Percentiles rank a stretch among this genome's conserved stretches.
phyloP scores from a whole-genome alignment of 2,888 invertebrate genomes.

The Trachelus iudaicus region DNA sequence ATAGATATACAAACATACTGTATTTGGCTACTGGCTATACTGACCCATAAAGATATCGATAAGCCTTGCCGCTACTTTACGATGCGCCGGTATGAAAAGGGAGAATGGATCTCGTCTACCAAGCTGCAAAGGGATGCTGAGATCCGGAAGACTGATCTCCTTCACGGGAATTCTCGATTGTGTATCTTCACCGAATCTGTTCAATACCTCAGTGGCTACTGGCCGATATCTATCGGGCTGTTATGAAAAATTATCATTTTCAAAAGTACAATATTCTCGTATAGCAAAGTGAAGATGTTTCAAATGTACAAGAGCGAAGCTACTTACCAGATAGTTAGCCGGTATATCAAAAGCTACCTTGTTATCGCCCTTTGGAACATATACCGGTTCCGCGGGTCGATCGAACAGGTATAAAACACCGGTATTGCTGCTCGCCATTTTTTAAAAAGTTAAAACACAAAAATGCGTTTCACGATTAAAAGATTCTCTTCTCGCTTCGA shows the following conservation, averaged over 20 bases:
- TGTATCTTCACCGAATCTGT: slow-evolving; percentile 70
- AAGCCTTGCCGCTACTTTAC: slow-evolving; percentile 76
- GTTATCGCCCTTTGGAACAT: slow-evolving; percentile 78
- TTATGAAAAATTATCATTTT: slow-evolving; percentile 5
- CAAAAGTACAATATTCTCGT: background rate
- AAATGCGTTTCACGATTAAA: background rate
- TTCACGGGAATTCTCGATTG: slow-evolving; percentile 68
- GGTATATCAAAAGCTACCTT: slow-evolving; percentile 74
- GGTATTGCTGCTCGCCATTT: slow-evolving; percentile 17
- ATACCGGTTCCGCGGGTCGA: slow-evolving; percentile 81
- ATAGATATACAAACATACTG: background rate
- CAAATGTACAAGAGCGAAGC: background rate
- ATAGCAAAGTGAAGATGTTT: background rate
- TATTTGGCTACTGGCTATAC: slow-evolving; percentile 24
- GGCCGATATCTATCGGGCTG: slow-evolving; percentile 70
- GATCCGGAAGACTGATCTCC: slow-evolving; percentile 74
- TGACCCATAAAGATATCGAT: slow-evolving; percentile 77
- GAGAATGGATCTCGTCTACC: slow-evolving; percentile 78
- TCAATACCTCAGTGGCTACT: slow-evolving; percentile 70
- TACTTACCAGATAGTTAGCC: slow-evolving; percentile 73
- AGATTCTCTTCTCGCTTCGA: background rate
- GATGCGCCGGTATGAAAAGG: slow-evolving; percentile 78
- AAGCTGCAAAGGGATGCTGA: slow-evolving; percentile 72
- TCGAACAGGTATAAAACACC: slow-evolving; percentile 72
- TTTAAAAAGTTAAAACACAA: too few species aligned